Evolutionary conservation across 2,888 invertebrate species (phyloP).

Genomic region (Crossocerus cetratus): DNA sequence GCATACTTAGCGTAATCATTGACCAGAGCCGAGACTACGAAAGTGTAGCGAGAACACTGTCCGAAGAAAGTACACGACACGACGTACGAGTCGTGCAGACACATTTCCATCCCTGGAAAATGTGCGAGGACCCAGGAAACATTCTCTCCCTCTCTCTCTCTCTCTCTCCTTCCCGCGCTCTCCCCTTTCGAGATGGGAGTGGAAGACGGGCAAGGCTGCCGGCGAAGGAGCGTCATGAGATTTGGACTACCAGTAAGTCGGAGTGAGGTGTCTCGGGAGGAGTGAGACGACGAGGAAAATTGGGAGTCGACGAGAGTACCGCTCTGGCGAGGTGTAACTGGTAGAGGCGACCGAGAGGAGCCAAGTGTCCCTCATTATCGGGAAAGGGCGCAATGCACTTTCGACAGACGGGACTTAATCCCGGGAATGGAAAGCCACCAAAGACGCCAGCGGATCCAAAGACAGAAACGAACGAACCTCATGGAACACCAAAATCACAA

Average conservation of each 20-base stretch:
- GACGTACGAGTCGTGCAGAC: not conserved
- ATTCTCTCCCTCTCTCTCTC: not conserved
- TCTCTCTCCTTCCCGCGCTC: not conserved
- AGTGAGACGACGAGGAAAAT: too few relatives aligned
- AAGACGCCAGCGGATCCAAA: slow-evolving; percentile 68
- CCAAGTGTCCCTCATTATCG: not conserved
- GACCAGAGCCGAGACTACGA: too few relatives aligned
- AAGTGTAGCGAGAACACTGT: not conserved
- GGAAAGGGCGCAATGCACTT: not conserved
- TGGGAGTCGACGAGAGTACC: too few relatives aligned
- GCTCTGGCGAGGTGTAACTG: too few relatives aligned
- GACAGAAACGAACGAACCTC: slow-evolving; percentile 52
- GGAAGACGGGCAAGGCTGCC: too few relatives aligned
- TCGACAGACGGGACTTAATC: slow-evolving; percentile 4
- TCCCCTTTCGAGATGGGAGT: too few relatives aligned
- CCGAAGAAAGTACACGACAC: not conserved
- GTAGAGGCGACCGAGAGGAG: not conserved
- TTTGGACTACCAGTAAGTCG: too few relatives aligned
- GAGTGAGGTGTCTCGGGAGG: too few relatives aligned
- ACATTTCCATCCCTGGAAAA: not conserved
- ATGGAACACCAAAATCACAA: slow-evolving; percentile 9
- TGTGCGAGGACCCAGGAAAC: not conserved
- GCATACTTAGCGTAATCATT: not conserved
- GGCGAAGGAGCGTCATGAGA: too few relatives aligned
- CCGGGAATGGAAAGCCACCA: slow-evolving; percentile 57